Base-by-base conservation (phyloP, 2,113 vertebrate species). In the Nestor notabilis region DNA sequence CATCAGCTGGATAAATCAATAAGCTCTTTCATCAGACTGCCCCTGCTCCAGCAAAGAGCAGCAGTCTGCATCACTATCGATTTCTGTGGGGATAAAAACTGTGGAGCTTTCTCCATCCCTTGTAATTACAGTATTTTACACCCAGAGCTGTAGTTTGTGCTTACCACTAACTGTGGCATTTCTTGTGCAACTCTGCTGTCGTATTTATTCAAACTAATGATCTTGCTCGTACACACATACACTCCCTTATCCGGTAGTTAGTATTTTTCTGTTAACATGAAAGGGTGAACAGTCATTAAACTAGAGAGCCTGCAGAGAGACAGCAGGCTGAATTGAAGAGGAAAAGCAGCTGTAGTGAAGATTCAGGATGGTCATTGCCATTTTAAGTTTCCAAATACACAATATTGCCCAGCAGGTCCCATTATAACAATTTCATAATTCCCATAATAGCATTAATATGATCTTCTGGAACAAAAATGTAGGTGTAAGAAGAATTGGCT, bases 101-200 rank as follows among this genome's bases (percentile, higher is more conserved):
- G 94, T 80, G 95, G 83, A 93, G 78, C 70, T 70, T 96, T 96
- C 80, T 87, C 90, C 93, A 77, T 53, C 64, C 89, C 91, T 74
- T 93, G 89, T 97, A 97, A 97, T 98, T 98, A 97, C 80, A 97
- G 83, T 96, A 95, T 97, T 98, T 98, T 98, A 96, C 88, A 97
- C 90, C 94, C 92, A 95, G 95, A 96, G 70, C 88, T 94, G 83
- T 94, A 96, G 95, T 94, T 95, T 95, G 66, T 96, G 93, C 95
- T 97, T 96, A 93, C 96, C 74, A 72, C 94, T 96, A 89, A 87
- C 94, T 93, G 91, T 93, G 91, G 87, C 89, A 82, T 96, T 97
- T 95, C 89, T 97, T 17, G 53, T 92, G 91, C 90, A 96, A 75
- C 97, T 97, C n/a, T 12, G 29, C 85, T 96, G 93, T 90, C 90